Percentiles rank a stretch among this genome's conserved stretches.
These are phyloP conservation scores for Melanotaenia maccullochi DNA, from an alignment of 2,797 vertebrate species.

Conservation along the genomic window DNA sequence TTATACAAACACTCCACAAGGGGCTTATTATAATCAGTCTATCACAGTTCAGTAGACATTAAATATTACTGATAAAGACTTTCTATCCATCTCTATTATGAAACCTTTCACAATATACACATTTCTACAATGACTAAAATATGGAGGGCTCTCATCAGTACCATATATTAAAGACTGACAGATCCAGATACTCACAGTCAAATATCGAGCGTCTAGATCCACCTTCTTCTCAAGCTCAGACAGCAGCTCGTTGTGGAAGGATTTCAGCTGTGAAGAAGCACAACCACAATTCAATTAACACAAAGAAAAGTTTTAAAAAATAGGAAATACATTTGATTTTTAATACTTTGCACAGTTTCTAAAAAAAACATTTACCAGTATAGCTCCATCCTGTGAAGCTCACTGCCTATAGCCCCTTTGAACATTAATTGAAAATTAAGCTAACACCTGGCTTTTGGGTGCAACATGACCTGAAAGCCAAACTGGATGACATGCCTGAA, in stretches of 20 bases:
- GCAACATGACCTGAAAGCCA: neutral
- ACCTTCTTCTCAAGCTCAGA: constrained; percentile 99
- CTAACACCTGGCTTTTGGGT: neutral
- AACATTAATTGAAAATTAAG: neutral
- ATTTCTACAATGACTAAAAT: neutral
- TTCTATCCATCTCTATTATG: constrained; percentile 21
- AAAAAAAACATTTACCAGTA: neutral
- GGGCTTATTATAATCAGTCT: constrained; percentile 63
- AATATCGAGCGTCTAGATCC: constrained; percentile 94
- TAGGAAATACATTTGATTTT: neutral
- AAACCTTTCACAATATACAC: constrained; percentile 15
- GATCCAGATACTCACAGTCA: constrained; percentile 89
- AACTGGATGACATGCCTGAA: neutral
- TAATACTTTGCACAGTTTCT: neutral
- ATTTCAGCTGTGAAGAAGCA: constrained; percentile 87
- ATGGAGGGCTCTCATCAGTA: constrained; percentile 2
- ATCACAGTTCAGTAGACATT: constrained; percentile 43
- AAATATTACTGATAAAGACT: constrained; percentile 48
- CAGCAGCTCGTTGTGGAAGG: constrained; percentile 96
- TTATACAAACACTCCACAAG: constrained; percentile 34
- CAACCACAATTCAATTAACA: constrained; percentile 12
- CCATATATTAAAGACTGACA: constrained; percentile 3
- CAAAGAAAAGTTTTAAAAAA: neutral
- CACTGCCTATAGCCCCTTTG: neutral
- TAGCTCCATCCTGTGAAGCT: too few species aligned